phyloP scores from a whole-genome alignment of 2,888 invertebrate species.

The Leptothorax acervorum region DNA sequence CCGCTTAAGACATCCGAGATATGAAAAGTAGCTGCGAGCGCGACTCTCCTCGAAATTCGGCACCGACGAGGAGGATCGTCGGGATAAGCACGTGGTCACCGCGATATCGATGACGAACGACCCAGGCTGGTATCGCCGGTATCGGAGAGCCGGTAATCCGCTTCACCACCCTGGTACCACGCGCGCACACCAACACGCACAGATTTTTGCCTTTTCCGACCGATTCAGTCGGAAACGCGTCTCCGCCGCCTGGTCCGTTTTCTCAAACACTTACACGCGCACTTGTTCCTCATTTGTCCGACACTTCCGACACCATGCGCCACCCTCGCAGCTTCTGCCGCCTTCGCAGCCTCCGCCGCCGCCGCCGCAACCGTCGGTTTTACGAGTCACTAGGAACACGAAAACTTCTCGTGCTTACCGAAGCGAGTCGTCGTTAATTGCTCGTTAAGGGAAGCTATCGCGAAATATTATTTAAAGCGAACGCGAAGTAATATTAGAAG shows the following conservation, averaged over 20 bases:
- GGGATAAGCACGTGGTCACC: conserved; percentile 62
- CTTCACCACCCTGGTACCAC: neutral
- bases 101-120: conserved; percentile 51
- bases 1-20: conserved; percentile 78
- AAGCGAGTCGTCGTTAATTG: conserved; percentile 1
- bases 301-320: conserved; percentile 28
- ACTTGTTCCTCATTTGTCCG: conserved; percentile 74
- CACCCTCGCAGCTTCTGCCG: neutral
- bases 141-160: conserved; percentile 11
- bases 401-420: neutral
- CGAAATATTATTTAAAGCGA: conserved; percentile 5
- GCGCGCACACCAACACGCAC: conserved; percentile 14
- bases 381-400: conserved; percentile 12
- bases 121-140: conserved; percentile 55
- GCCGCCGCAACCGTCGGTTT: neutral
- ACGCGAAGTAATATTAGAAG: neutral
- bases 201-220: conserved; percentile 25
- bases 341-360: neutral
- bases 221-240: conserved; percentile 53
- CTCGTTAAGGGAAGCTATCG: neutral
- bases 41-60: conserved; percentile 45
- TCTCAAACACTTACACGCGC: conserved; percentile 72
- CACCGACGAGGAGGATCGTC: conserved; percentile 54
- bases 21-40: conserved; percentile 70
- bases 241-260: conserved; percentile 75